Evolutionary conservation across 2,113 vertebrate species (phyloP), one percentile per base, ranked within the genome.

Genomic region (Cricetomys ansorgei): DNA sequence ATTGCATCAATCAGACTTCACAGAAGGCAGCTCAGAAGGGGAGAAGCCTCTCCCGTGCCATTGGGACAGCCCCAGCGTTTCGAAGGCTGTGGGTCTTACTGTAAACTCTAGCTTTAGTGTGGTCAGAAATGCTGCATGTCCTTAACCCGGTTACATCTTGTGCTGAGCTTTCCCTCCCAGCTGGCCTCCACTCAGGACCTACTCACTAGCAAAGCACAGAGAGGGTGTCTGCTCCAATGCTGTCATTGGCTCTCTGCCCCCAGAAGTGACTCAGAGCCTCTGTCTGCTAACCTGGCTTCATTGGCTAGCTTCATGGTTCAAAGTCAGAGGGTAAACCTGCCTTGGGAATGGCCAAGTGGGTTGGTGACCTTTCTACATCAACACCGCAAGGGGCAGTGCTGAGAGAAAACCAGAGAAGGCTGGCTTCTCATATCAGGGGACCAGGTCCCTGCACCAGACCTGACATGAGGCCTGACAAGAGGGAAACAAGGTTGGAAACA

Each of bases 51-150:
- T 73, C 80, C 37, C 27, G 16, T 29, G 37, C 37, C 45, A 10
- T 23, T 62, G 21, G 25, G 0, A 0, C 3, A 29, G 65, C 11
- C 25, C 40, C 9, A 7, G 55, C 2, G 5, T 19, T 89, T 69
- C 48, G 48, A 5, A 17, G 34, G 45, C 3, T 4, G 7, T 0
- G 34, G 64, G 27, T 50, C 53, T 88, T 85, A 9, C 92, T 89
- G 43, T 75, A 69, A 86, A 84, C 80, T 75, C 92, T 67, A 86
- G 0, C 31, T 37, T 72, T 45, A 21, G 23, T 13, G 2, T 9
- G 45, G 29, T 48, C 69, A 73, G 57, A 73, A 76, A 21, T 70
- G n/a, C 23, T 50, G 31, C 37, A 7, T 76, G 92, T 70, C 87
- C 91, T 93, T 80, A 92, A 92, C 84, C 65, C n/a, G 12, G 23